A percentile compares a stretch with the other conserved stretches of the same genome.
These are phyloP conservation scores for Periophthalmus magnuspinnatus DNA, from an alignment of 2,797 vertebrate species.

Conservation along the genomic window DNA sequence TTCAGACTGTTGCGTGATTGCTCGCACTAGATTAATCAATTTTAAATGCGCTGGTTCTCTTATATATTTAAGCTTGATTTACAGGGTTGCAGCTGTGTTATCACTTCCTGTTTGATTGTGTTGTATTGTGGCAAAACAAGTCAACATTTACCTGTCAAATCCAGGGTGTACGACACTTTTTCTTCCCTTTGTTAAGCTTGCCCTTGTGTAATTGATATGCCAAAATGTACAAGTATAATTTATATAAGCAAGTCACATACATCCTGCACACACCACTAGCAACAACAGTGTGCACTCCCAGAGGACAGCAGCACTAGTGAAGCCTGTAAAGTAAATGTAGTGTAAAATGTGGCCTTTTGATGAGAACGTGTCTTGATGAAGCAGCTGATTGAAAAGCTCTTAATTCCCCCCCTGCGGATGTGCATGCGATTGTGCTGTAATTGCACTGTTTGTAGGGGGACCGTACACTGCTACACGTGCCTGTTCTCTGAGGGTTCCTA, in stretches of 20 bases:
- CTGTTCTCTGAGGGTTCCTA: conserved; percentile 46
- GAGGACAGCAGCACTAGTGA: conserved; percentile 30
- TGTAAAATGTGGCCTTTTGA: conserved; percentile 42
- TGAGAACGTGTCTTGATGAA: conserved; percentile 62
- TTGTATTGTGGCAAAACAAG: not conserved
- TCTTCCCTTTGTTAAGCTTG: not conserved
- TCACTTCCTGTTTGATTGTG: not conserved
- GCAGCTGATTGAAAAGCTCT: conserved; percentile 56
- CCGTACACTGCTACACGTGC: conserved; percentile 32
- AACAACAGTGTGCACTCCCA: conserved; percentile 15
- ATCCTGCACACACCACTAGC: not conserved
- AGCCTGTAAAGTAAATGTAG: conserved; percentile 38
- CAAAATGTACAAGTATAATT: not conserved
- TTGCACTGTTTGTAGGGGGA: conserved; percentile 56
- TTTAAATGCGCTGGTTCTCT: not conserved
- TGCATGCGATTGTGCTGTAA: conserved; percentile 65
- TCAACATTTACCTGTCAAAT: not conserved
- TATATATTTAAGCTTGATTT: not conserved
- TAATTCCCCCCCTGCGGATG: conserved; percentile 55
- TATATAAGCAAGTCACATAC: not conserved
- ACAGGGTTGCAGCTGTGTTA: not conserved
- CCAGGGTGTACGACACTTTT: not conserved
- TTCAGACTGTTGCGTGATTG: too few relatives aligned
- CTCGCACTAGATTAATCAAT: too few relatives aligned
- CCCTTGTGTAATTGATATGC: not conserved